These are phyloP conservation scores for Acanthurus leucopareius DNA, from an alignment of 2,797 vertebrate species.

Conservation along the genomic window DNA sequence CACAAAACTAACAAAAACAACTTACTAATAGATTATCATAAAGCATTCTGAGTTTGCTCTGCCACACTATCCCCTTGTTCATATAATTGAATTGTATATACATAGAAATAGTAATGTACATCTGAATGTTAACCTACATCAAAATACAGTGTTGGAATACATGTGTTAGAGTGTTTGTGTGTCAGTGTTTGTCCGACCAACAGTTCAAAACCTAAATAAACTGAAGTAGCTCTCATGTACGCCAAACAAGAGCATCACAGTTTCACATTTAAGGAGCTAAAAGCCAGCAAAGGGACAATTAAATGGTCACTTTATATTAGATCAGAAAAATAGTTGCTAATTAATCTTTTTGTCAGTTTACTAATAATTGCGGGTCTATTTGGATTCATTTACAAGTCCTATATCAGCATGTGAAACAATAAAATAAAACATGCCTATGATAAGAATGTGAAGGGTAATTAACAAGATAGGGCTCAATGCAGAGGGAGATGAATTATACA, in stretches of 20 bases:
- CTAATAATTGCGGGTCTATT: not conserved
- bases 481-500: too few species aligned
- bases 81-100: not conserved
- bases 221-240: not conserved
- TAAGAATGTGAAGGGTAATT: too few species aligned
- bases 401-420: not conserved
- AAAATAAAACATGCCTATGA: not conserved
- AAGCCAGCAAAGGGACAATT: too few species aligned
- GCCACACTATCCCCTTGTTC: not conserved
- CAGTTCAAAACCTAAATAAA: not conserved
- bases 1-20: not conserved
- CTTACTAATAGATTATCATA: not conserved
- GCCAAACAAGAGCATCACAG: not conserved
- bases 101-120: not conserved
- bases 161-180: not conserved
- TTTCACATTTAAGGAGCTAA: not conserved
- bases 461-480: too few species aligned
- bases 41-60: not conserved
- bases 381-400: not conserved
- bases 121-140: not conserved
- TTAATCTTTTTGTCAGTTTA: not conserved
- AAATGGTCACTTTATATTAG: not conserved
- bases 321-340: not conserved
- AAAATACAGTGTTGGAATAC: not conserved
- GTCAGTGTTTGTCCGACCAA: not conserved